These are phyloP conservation scores for Pogonognathellus flavescens DNA, from an alignment of 1,140 invertebrate species.

Conservation along the genomic window DNA sequence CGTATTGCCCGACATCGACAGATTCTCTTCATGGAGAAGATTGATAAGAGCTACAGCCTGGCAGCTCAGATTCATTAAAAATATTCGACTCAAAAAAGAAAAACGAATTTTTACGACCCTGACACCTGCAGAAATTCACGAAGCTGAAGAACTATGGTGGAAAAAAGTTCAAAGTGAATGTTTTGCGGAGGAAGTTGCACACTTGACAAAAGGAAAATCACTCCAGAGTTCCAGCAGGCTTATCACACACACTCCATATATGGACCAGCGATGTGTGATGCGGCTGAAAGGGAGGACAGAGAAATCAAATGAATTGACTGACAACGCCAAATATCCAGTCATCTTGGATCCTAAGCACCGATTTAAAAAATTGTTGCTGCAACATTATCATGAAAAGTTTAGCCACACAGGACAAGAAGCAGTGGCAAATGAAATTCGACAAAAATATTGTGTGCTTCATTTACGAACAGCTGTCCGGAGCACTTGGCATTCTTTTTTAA, in stretches of 20 bases:
- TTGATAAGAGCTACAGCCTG: conserved; percentile 40
- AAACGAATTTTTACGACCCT: background rate
- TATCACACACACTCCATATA: conserved; percentile 69
- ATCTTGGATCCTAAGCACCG: background rate
- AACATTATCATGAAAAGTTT: background rate
- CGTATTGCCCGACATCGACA: background rate
- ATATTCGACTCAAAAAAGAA: background rate
- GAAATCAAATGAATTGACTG: background rate
- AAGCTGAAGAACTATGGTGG: background rate
- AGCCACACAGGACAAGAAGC: background rate
- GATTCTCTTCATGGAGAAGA: background rate
- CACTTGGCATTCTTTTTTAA: background rate
- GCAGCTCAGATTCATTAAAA: conserved; percentile 20
- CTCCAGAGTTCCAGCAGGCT: conserved; percentile 68
- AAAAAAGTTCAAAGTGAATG: background rate
- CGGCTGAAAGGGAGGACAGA: background rate
- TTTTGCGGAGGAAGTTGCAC: background rate
- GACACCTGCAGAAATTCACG: background rate
- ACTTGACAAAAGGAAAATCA: conserved; percentile 65
- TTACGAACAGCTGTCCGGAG: background rate
- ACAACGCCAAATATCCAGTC: background rate
- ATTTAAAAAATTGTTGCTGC: background rate
- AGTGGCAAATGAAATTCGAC: background rate
- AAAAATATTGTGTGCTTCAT: background rate
- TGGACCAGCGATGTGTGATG: conserved; percentile 6